phyloP scores from a whole-genome alignment of 2,888 invertebrate species.

The Heteromurus nitidus region DNA sequence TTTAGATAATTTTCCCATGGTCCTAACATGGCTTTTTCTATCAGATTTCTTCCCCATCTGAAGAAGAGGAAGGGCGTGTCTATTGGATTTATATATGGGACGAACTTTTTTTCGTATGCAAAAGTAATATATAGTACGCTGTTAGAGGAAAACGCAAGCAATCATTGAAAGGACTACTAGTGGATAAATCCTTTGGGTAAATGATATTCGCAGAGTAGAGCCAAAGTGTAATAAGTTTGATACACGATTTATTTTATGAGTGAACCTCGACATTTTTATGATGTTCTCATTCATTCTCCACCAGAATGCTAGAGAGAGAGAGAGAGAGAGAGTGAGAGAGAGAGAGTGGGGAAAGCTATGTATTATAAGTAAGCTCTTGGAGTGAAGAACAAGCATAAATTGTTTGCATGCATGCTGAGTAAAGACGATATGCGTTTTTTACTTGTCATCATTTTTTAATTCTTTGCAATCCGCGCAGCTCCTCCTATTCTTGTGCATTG shows the following conservation, averaged over 20 bases:
- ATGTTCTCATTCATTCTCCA: conserved; percentile 49
- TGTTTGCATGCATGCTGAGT: conserved; percentile 46
- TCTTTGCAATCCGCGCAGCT: conserved; percentile 24
- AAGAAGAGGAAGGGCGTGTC: too few species aligned
- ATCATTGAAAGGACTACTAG: background rate
- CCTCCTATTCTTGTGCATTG: conserved; percentile 25
- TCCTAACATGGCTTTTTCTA: background rate
- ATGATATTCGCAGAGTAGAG: conserved; percentile 30
- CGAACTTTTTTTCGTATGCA: background rate
- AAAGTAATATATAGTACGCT: too few species aligned
- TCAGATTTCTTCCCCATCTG: background rate
- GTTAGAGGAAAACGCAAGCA: conserved; percentile 1
- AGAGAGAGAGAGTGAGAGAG: too few species aligned
- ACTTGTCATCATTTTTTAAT: conserved; percentile 62
- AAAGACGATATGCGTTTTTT: conserved; percentile 15
- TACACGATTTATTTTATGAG: conserved; percentile 70
- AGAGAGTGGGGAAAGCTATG: too few species aligned
- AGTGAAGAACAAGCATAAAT: conserved; percentile 42
- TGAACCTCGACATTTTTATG: conserved; percentile 70
- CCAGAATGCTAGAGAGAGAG: conserved; percentile 9
- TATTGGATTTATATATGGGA: too few species aligned
- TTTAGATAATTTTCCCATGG: conserved; percentile 27
- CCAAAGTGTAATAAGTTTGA: conserved; percentile 42
- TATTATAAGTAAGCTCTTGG: conserved; percentile 6
- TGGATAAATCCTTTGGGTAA: background rate